Percentiles rank a stretch among this genome's conserved stretches.
Evolutionary conservation across 2,113 vertebrate species (phyloP).

Genomic region (Gorsachius goisagi): DNA sequence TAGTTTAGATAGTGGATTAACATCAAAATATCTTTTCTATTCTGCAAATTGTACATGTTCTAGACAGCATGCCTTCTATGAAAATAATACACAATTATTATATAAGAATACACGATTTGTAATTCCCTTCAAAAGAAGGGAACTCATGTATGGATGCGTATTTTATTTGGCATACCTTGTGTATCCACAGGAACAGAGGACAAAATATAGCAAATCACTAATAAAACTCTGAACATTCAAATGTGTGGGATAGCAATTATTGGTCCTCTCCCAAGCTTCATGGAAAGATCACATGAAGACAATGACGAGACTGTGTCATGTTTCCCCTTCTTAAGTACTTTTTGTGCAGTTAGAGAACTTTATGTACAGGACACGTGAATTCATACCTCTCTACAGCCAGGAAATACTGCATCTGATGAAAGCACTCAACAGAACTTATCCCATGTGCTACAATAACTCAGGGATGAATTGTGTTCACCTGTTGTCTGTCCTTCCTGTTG

Average conservation of each 20-base stretch:
- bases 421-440: background rate
- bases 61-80: background rate
- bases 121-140: background rate
- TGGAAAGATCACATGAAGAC: background rate
- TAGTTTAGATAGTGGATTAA: background rate
- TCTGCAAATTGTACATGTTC: background rate
- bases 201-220: background rate
- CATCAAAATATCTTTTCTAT: background rate
- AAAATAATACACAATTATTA: background rate
- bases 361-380: background rate
- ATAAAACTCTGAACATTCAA: background rate
- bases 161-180: background rate
- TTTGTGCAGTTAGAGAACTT: background rate
- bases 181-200: background rate
- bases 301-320: background rate
- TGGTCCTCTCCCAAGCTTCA: fast-evolving
- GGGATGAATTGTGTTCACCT: background rate
- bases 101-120: background rate
- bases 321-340: background rate
- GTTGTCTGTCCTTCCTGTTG: background rate
- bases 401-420: background rate
- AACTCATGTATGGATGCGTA: background rate
- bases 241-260: background rate
- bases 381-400: background rate
- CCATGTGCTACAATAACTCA: background rate